phyloP scores from a whole-genome alignment of 2,888 invertebrate genomes.

The Eugnorisma glareosa region DNA sequence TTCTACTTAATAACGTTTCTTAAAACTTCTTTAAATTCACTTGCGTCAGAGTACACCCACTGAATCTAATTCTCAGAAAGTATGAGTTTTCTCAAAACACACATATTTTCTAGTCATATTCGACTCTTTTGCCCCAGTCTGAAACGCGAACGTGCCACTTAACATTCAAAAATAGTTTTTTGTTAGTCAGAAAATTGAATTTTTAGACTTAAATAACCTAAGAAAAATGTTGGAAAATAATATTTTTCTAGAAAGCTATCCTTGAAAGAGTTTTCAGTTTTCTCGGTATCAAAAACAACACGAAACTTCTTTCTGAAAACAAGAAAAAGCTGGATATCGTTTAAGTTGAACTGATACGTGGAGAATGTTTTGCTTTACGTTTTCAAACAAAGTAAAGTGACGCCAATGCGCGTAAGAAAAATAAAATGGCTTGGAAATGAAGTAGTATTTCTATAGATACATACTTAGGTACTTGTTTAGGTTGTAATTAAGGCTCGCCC shows the following conservation, averaged over 20 bases:
- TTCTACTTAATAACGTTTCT: not conserved
- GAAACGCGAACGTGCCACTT: slow-evolving; percentile 1
- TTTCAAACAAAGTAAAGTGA: not conserved
- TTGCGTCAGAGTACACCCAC: not conserved
- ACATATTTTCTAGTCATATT: not conserved
- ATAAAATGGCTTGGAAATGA: not conserved
- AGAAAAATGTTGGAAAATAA: not conserved
- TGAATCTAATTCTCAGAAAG: slow-evolving; percentile 8
- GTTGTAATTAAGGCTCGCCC: not conserved
- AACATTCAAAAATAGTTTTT: slow-evolving; percentile 17
- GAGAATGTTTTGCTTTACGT: slow-evolving; percentile 10
- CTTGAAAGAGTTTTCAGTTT: slow-evolving; percentile 14
- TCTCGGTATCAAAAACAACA: slow-evolving; percentile 19
- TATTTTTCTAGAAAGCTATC: not conserved
- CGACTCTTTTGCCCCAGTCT: not conserved
- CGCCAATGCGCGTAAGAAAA: not conserved
- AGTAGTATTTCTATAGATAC: not conserved
- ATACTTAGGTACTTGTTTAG: not conserved
- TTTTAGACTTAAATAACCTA: not conserved
- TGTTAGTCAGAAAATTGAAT: slow-evolving; percentile 9
- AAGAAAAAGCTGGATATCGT: slow-evolving; percentile 1
- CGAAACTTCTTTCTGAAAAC: slow-evolving; percentile 10
- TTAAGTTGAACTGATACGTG: slow-evolving; percentile 1
- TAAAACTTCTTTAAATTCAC: not conserved
- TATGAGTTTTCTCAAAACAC: slow-evolving; percentile 2